These are phyloP conservation scores for Enteromius thamalakanensis DNA, from an alignment of 2,797 vertebrate species.

Conservation along the genomic window DNA sequence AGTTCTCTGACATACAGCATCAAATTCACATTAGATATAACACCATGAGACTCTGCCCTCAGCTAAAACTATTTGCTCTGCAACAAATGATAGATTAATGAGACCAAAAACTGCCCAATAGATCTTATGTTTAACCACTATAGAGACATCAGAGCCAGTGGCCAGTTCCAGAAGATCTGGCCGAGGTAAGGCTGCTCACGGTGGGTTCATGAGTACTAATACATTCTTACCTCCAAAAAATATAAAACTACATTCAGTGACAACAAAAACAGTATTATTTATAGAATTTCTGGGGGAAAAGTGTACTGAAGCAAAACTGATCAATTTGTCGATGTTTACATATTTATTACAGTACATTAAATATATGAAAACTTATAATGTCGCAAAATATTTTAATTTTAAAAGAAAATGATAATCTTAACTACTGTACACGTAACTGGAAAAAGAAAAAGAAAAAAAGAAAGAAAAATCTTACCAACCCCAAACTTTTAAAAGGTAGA, in stretches of 20 bases:
- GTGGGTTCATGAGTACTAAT: no score
- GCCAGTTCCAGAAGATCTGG: no score
- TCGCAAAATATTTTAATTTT: no score
- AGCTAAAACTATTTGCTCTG: not conserved
- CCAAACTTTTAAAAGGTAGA: not conserved
- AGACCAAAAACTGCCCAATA: not conserved
- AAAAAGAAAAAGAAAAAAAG: no score
- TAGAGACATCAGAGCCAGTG: not conserved
- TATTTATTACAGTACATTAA: no score
- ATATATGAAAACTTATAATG: not conserved
- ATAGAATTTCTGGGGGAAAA: not conserved
- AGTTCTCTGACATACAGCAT: not conserved
- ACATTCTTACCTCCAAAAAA: no score
- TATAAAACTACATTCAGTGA: no score
- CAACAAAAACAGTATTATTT: no score
- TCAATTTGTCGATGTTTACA: not conserved
- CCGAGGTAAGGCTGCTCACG: no score
- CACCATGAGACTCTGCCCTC: not conserved
- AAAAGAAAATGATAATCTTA: no score
- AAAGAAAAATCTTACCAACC: not conserved
- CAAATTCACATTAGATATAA: slow-evolving; percentile 1
- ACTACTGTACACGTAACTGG: no score
- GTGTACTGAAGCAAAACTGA: not conserved
- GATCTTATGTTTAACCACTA: not conserved
- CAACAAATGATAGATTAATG: not conserved